Evolutionary conservation across 2,888 invertebrate genomes (phyloP).

Genomic region (Nysson spinosus): DNA sequence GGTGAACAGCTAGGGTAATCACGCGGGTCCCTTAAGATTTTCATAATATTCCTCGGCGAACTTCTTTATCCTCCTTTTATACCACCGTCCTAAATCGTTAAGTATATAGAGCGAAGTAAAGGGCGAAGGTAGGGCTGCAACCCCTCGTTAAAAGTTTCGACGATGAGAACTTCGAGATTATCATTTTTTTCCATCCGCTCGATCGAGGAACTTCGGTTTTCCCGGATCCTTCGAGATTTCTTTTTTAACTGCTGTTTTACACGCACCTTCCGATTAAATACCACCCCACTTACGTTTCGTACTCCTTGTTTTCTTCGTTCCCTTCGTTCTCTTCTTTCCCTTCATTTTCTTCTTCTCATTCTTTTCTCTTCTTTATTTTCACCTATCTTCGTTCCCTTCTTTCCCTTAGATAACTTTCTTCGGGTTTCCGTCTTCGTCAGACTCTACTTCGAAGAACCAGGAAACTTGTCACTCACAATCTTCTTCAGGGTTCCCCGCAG

Average conservation of each 20-base stretch:
- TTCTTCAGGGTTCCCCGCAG: not conserved
- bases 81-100: constrained; percentile 8
- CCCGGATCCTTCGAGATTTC: not conserved
- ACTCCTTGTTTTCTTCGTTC: too few relatives aligned
- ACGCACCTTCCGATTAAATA: constrained; percentile 23
- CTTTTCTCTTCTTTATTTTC: too few relatives aligned
- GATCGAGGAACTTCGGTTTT: constrained; percentile 10
- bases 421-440: not conserved
- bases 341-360: too few relatives aligned
- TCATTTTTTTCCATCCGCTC: constrained; percentile 22
- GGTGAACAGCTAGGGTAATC: not conserved
- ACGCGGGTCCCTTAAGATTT: not conserved
- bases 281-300: constrained; percentile 7
- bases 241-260: constrained; percentile 13
- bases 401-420: constrained; percentile 12
- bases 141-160: constrained; percentile 49
- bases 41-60: not conserved
- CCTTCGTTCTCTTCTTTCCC: too few relatives aligned
- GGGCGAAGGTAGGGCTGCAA: constrained; percentile 26
- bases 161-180: constrained; percentile 41
- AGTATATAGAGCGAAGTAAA: constrained; percentile 19
- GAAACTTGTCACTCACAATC: too few relatives aligned
- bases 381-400: too few relatives aligned
- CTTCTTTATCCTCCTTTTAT: not conserved
- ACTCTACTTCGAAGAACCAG: too few relatives aligned